Evolutionary conservation across 1,140 invertebrate genomes (phyloP).

Genomic region (Akabosia matsudoensis): DNA sequence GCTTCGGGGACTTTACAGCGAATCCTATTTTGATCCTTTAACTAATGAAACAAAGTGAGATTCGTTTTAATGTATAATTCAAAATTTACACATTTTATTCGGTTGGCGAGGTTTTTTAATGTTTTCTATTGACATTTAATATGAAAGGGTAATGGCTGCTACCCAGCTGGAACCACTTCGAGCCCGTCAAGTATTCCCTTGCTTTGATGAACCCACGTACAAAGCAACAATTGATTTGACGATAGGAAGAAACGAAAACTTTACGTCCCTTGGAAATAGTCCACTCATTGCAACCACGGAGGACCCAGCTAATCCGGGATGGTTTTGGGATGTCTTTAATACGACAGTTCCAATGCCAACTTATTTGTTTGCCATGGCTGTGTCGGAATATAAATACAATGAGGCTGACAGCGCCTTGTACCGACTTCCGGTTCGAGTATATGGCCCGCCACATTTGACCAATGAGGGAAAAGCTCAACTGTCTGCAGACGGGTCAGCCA

Average conservation of each 20-base stretch:
- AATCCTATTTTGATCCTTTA: constrained; percentile 6
- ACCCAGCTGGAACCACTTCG: constrained; percentile 5
- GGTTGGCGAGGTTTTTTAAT: neutral
- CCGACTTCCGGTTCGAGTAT: constrained; percentile 26
- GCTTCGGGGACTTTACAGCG: constrained; percentile 11
- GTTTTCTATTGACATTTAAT: neutral
- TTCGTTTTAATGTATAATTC: constrained; percentile 12
- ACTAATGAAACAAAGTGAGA: neutral
- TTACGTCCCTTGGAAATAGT: constrained; percentile 15
- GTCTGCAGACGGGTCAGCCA: constrained; percentile 26
- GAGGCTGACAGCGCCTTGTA: neutral
- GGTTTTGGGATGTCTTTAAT: constrained; percentile 30
- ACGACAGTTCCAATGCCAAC: constrained; percentile 25
- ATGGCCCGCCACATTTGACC: constrained; percentile 25
- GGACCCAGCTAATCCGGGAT: neutral
- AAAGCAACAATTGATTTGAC: constrained; percentile 22
- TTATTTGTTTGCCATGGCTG: constrained; percentile 31
- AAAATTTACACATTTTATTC: neutral
- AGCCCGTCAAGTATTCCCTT: constrained; percentile 26
- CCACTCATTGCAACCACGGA: neutral
- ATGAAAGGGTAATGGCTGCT: neutral
- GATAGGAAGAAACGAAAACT: constrained; percentile 21
- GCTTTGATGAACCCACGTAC: constrained; percentile 32
- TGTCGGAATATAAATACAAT: neutral
- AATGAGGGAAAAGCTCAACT: constrained; percentile 12